Evolutionary conservation across 1,140 invertebrate genomes (phyloP).

Genomic region (Apolygus lucorum): DNA sequence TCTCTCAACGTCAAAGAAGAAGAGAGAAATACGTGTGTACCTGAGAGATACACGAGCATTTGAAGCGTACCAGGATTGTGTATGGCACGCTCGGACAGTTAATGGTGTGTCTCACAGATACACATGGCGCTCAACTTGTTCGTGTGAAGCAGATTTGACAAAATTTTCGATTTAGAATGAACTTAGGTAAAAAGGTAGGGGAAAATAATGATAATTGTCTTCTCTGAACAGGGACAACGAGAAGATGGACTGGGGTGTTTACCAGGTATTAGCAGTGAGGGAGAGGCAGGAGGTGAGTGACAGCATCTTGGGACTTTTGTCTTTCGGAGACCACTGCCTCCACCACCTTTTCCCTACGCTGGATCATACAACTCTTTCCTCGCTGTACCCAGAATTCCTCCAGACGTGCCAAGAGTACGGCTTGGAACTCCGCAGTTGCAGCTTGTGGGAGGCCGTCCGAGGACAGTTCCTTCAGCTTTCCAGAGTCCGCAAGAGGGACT

Average conservation of each 20-base stretch:
- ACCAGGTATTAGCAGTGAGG: slow-evolving; percentile 63
- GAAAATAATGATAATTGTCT: slow-evolving; percentile 8
- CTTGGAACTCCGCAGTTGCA: slow-evolving; percentile 39
- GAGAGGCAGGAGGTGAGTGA: slow-evolving; percentile 58
- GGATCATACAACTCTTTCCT: slow-evolving; percentile 54
- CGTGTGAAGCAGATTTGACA: too few species aligned
- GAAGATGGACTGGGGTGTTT: slow-evolving; percentile 62
- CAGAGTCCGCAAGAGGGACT: slow-evolving; percentile 37
- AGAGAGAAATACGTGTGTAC: too few species aligned
- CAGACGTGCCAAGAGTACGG: slow-evolving; percentile 62
- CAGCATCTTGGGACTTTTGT: slow-evolving; percentile 52
- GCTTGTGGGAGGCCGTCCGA: slow-evolving; percentile 49
- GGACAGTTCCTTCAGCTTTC: slow-evolving; percentile 59
- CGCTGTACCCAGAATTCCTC: slow-evolving; percentile 53
- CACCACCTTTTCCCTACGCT: slow-evolving; percentile 76
- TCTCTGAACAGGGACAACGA: not conserved
- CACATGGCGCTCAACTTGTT: too few species aligned
- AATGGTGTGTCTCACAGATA: too few species aligned
- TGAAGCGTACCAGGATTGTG: too few species aligned
- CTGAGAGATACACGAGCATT: too few species aligned
- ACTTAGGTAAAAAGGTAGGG: not conserved
- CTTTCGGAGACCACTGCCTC: slow-evolving; percentile 68
- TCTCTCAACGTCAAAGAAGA: too few species aligned
- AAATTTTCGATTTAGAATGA: too few species aligned
- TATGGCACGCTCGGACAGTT: too few species aligned